Conservation (phyloP, 92 coral and sea anemone genomes). For the Parazoanthus darwini region DNA sequence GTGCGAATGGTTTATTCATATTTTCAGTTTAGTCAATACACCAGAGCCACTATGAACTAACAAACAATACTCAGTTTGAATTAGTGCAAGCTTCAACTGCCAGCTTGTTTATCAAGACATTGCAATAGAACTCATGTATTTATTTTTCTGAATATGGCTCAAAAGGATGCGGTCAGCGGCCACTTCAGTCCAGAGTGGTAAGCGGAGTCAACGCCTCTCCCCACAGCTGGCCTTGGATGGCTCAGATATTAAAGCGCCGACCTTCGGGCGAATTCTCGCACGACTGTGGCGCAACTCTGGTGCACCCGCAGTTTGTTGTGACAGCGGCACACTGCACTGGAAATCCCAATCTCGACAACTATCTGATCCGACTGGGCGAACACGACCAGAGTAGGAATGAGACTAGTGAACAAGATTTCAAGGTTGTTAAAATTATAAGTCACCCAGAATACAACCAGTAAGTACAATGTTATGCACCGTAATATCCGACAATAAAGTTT, state of each 20-base stretch:
- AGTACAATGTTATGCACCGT: too few species aligned
- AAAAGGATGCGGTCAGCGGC: slow-evolving; percentile 33
- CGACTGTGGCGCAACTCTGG: slow-evolving; percentile 26
- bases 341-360: not conserved
- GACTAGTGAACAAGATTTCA: slow-evolving; percentile 27
- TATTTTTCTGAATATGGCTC: not conserved
- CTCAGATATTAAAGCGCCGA: slow-evolving; percentile 14
- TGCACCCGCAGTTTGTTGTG: slow-evolving; percentile 35
- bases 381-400: slow-evolving; percentile 12
- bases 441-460: slow-evolving; percentile 24
- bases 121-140: too few species aligned
- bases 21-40: too few species aligned
- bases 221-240: slow-evolving; percentile 41
- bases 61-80: too few species aligned
- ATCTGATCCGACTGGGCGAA: slow-evolving; percentile 33
- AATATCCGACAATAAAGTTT: too few species aligned
- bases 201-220: slow-evolving; percentile 21
- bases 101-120: not conserved
- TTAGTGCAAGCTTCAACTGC: not conserved
- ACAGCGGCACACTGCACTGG: slow-evolving; percentile 35
- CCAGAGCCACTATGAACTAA: too few species aligned
- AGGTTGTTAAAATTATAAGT: not conserved
- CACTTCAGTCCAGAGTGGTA: slow-evolving; percentile 33
- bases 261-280: not conserved
- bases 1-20: too few species aligned